These are phyloP conservation scores for Mastigias papua DNA, from an alignment of 30 jellyfish, hydroid and myxozoan genomes.

Conservation along the genomic window DNA sequence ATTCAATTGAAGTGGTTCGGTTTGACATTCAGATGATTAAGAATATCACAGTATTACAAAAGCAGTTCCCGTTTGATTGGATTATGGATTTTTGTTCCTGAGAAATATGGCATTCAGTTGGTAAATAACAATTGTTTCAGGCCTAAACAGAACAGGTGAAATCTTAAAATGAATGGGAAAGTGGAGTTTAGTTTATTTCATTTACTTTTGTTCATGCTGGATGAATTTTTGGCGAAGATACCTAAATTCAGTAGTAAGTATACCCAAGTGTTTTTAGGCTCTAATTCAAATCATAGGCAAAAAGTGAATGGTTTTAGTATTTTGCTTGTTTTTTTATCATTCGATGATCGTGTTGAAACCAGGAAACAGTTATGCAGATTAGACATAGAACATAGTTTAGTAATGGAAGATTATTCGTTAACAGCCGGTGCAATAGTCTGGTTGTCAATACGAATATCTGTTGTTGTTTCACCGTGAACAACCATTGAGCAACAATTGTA, in stretches of 20 bases:
- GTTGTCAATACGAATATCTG: too few species aligned
- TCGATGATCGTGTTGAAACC: too few species aligned
- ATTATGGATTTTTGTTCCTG: constrained; percentile 16
- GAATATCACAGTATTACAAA: constrained; percentile 15
- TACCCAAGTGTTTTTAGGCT: not conserved
- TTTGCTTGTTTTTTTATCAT: too few species aligned
- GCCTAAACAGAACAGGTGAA: constrained; percentile 41
- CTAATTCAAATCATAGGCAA: too few species aligned
- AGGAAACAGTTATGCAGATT: too few species aligned
- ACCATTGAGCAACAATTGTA: too few species aligned
- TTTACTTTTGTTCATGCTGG: constrained; percentile 10
- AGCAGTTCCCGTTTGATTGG: not conserved
- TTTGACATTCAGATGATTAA: not conserved
- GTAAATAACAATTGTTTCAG: constrained; percentile 10
- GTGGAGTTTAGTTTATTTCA: constrained; percentile 7
- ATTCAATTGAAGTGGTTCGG: not conserved
- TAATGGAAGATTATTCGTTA: too few species aligned
- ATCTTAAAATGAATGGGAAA: constrained; percentile 4
- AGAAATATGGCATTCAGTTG: constrained; percentile 22
- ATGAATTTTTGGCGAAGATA: not conserved
- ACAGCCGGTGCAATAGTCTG: too few species aligned
- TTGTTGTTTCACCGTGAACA: too few species aligned
- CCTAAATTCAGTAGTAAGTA: constrained; percentile 14
- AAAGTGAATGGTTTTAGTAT: too few species aligned
- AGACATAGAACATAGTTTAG: too few species aligned